phyloP scores from a whole-genome alignment of 2,797 vertebrate genomes.

The Ctenochaetus hawaiiensis region DNA sequence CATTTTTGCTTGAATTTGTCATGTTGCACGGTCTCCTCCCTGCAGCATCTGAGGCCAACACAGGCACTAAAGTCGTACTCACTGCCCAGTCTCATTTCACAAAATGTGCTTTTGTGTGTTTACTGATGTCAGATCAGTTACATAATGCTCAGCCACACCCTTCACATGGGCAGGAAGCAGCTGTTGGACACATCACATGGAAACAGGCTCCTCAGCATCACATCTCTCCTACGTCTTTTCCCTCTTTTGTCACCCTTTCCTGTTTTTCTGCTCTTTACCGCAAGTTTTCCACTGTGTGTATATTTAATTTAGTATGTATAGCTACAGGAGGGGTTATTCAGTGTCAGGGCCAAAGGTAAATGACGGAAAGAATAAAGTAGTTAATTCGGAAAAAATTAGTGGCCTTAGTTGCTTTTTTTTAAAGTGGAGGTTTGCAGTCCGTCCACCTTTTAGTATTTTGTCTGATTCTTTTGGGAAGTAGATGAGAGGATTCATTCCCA shows the following conservation, averaged over 20 bases:
- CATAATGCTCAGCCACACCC: conserved; percentile 54
- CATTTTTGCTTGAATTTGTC: background rate
- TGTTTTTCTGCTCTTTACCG: conserved; percentile 68
- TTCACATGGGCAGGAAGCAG: conserved; percentile 64
- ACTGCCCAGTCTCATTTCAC: background rate
- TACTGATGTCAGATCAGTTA: conserved; percentile 48
- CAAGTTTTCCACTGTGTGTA: conserved; percentile 35
- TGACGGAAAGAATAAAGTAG: conserved; percentile 17
- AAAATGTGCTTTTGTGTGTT: conserved; percentile 32
- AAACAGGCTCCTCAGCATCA: conserved; percentile 44
- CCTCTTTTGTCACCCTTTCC: conserved; percentile 74
- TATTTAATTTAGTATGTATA: conserved; percentile 28
- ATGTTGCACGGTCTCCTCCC: background rate
- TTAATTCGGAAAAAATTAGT: conserved; percentile 26
- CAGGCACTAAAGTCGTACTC: background rate
- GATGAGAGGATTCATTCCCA: conserved; percentile 19
- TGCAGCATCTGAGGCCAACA: conserved; percentile 19
- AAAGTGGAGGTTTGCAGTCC: conserved; percentile 39
- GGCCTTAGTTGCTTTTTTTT: background rate
- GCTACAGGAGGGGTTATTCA: conserved; percentile 11
- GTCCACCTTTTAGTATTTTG: conserved; percentile 28
- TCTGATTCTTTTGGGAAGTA: conserved; percentile 29
- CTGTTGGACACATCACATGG: conserved; percentile 57
- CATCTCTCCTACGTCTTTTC: conserved; percentile 46
- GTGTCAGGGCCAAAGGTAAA: conserved; percentile 14